These are phyloP conservation scores for Holacanthella duospinosa DNA, from an alignment of 2,888 invertebrate genomes.

Conservation along the genomic window DNA sequence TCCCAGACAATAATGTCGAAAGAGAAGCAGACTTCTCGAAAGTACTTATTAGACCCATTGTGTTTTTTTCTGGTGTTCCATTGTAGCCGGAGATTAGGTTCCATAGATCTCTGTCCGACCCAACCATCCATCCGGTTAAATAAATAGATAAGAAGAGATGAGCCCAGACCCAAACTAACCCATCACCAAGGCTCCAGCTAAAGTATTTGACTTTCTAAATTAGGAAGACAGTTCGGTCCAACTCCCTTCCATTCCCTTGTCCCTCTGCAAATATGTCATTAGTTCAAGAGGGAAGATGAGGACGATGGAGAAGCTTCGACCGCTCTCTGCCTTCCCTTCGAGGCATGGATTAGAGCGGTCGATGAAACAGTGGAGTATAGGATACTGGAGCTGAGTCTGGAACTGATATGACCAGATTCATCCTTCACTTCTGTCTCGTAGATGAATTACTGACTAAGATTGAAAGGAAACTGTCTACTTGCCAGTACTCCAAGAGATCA, in stretches of 20 bases:
- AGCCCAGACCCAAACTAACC: background rate
- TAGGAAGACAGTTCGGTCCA: background rate
- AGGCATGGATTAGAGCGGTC: too few species aligned
- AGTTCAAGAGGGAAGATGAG: too few species aligned
- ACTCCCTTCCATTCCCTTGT: background rate
- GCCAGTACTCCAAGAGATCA: too few species aligned
- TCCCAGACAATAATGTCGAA: too few species aligned
- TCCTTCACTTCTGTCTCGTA: too few species aligned
- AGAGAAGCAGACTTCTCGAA: background rate
- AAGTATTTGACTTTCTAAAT: conserved; percentile 1
- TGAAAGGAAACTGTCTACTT: too few species aligned
- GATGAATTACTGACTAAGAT: too few species aligned
- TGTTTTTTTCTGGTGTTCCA: background rate
- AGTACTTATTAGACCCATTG: background rate
- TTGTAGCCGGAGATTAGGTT: background rate
- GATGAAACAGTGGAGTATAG: too few species aligned
- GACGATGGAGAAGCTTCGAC: too few species aligned
- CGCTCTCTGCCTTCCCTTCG: too few species aligned
- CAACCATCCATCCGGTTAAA: background rate
- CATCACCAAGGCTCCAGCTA: background rate
- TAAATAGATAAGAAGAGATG: background rate
- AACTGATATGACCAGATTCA: too few species aligned
- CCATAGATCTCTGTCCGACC: conserved; percentile 4
- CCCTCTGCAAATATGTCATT: background rate
- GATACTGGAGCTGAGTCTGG: too few species aligned